These are phyloP conservation scores for Todus mexicanus DNA, from an alignment of 2,797 vertebrate species.

Conservation along the genomic window DNA sequence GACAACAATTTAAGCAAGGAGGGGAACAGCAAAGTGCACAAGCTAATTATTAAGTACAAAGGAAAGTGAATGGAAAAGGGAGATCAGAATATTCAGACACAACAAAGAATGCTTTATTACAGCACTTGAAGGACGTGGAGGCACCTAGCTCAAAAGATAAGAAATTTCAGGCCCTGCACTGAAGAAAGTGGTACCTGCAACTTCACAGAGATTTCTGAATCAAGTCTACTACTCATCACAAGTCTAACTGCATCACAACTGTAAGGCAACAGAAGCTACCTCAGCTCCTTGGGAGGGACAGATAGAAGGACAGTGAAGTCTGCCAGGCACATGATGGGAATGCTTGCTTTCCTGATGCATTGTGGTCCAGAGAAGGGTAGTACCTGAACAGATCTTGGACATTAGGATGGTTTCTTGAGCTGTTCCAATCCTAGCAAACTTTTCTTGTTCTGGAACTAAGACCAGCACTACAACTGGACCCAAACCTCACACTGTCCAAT, in stretches of 20 bases:
- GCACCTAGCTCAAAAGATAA: not conserved
- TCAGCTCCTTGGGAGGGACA: not conserved
- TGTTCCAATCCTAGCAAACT: not conserved
- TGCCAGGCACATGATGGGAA: not conserved
- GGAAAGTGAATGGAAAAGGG: not conserved
- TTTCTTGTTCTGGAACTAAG: not conserved
- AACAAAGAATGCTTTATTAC: not conserved
- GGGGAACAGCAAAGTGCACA: not conserved
- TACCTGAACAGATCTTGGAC: not conserved
- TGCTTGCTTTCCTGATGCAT: not conserved
- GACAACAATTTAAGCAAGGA: not conserved
- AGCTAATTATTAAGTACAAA: not conserved
- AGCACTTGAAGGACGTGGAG: not conserved
- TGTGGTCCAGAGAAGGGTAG: not conserved
- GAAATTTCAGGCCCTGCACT: not conserved
- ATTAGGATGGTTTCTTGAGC: not conserved
- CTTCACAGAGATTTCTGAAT: not conserved
- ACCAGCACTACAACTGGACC: not conserved
- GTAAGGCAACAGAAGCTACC: not conserved
- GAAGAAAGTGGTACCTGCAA: not conserved
- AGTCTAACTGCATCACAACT: not conserved
- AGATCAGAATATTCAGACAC: not conserved
- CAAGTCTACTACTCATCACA: not conserved
- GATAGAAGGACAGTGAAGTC: not conserved
- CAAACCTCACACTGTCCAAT: not conserved